Evolutionary conservation across 2,113 vertebrate species (phyloP).

Genomic region (Callipepla californica): DNA sequence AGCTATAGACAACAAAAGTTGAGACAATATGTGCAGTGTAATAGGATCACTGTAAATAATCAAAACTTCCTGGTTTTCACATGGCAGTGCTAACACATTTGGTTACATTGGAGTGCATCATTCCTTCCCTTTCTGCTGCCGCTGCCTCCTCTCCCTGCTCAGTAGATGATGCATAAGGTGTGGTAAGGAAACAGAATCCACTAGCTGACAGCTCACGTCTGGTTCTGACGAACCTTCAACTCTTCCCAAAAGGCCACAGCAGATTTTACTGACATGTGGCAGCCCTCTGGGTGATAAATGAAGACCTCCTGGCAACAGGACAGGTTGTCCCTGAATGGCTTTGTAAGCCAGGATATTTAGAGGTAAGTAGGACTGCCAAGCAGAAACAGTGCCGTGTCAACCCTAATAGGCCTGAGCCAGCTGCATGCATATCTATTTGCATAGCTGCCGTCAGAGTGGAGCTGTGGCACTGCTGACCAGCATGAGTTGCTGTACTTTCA

Average conservation of each 20-base stretch:
- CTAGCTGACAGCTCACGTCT: not conserved
- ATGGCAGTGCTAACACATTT: not conserved
- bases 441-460: accelerated
- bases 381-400: not conserved
- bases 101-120: not conserved
- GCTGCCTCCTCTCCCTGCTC: not conserved
- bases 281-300: constrained; percentile 50
- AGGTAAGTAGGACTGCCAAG: constrained; percentile 16
- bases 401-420: not conserved
- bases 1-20: not conserved
- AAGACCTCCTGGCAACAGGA: constrained; percentile 5
- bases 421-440: not conserved
- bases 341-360: constrained; percentile 15
- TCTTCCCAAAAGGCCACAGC: not conserved
- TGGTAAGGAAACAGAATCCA: not conserved
- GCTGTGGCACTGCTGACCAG: accelerated
- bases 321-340: constrained; percentile 26
- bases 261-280: constrained; percentile 59
- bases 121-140: not conserved
- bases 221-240: not conserved
- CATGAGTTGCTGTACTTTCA: accelerated
- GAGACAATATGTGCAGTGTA: not conserved
- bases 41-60: not conserved
- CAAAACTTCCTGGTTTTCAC: not conserved
- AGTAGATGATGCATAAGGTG: accelerated